Base-by-base conservation (phyloP, 2,797 vertebrate species). In the Erpetoichthys calabaricus region DNA sequence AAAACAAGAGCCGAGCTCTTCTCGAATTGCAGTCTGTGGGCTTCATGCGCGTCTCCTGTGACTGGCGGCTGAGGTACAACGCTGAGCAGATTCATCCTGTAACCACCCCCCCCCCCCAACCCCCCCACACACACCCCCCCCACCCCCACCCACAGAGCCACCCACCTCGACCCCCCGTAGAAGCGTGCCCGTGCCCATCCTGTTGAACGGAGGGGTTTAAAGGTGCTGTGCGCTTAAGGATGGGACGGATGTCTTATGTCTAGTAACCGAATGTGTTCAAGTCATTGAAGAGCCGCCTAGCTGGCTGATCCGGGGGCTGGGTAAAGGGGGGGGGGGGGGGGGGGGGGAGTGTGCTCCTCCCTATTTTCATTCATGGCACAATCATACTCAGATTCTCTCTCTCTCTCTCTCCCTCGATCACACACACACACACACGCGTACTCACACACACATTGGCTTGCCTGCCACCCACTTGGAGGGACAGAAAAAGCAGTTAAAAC, bases 301-400 rank as follows among this genome's bases (percentile, higher is more conserved):
- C 9, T 43, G 41, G 9, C 44, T 25, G n/a, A 42, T 54, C 53
- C 7, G 7, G 47, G 42, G 55, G 47, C 53, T 44, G 59, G 25
- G 47, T 51, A 44, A 44, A 55, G 54, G 43, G 7, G 44, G 55
- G 46, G 4, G 51, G 8, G 44, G 44, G 49, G 55, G 44, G 45
- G 45, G 45, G 9, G 56, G 55, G 42, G 8, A 25, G 55, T 45
- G 56, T 9, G n/a, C 45, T 54, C 47, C 47, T 49, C 47, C 47
- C n/a, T 51, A 57, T 62, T 58, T 62, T 44, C 56, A 58, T 62
- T 61, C 60, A 53, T 57, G 60, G 49, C 60, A 61, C 56, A 61
- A 42, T 53, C 60, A 61, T 25, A 44, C 55, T 41, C 5, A 8
- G 42, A 47, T 50, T 8, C 59, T 51, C 57, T 51, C 44, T 62